These are phyloP conservation scores for Disparrhopalites patrizii DNA, from an alignment of 2,888 invertebrate genomes.

Conservation along the genomic window DNA sequence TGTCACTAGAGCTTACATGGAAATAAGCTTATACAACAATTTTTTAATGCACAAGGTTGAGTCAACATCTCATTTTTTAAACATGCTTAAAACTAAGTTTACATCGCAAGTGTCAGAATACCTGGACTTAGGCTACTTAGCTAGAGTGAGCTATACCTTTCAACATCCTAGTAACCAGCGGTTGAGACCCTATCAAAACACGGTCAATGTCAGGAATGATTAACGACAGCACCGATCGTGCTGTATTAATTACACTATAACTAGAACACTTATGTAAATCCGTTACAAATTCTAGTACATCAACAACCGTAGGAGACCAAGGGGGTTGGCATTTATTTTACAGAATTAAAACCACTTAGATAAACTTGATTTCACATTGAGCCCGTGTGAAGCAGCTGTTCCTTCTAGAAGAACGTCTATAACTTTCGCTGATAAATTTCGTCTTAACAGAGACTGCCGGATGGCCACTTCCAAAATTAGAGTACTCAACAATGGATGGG, in stretches of 20 bases:
- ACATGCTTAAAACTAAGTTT: background rate
- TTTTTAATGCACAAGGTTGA: too few species aligned
- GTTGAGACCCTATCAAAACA: slow-evolving; percentile 15
- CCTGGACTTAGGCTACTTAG: slow-evolving; percentile 14
- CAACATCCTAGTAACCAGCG: slow-evolving; percentile 9
- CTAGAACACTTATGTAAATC: slow-evolving; percentile 2
- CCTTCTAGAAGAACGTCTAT: background rate
- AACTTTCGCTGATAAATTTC: background rate
- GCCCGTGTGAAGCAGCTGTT: background rate
- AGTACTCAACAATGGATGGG: background rate
- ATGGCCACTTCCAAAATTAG: background rate
- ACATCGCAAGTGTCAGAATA: slow-evolving; percentile 17
- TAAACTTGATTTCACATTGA: slow-evolving; percentile 5
- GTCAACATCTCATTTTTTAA: too few species aligned
- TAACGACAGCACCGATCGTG: slow-evolving; percentile 17
- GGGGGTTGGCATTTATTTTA: background rate
- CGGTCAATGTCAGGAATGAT: slow-evolving; percentile 6
- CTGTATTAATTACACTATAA: slow-evolving; percentile 21
- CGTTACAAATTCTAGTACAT: slow-evolving; percentile 6
- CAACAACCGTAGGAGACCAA: background rate
- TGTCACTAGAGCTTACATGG: background rate
- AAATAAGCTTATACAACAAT: too few species aligned
- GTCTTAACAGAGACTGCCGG: background rate
- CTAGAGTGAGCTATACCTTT: too few species aligned
- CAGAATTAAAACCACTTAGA: slow-evolving; percentile 3